Evolutionary conservation across 2,888 invertebrate genomes (phyloP), one percentile per base, ranked within the genome.

Genomic region (Acronicta alni): DNA sequence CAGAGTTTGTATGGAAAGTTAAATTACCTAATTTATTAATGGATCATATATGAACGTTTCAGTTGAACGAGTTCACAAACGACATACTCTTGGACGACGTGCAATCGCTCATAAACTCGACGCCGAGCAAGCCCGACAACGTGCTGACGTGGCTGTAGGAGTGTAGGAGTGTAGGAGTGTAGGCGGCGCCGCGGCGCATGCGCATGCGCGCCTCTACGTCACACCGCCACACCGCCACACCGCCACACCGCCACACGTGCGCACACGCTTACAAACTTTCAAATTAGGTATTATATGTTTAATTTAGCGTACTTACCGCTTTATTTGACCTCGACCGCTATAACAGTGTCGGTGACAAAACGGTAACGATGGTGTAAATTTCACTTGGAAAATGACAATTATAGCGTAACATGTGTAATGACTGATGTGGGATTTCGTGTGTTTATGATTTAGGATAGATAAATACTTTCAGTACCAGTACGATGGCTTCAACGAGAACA

Each of bases 81-180:
- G 97, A 97, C 89, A 97, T 98, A 88, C 95, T 98, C 87, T 94
- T 98, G 91, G 98, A 98, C 83, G 97, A 97, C 91, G 98, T 98
- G 86, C 97, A 98, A 93, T 97, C 97, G 78, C 95, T 98, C 85
- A 97, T 98, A 87, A 97, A 97, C 94, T 97, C 98, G 77, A 96
- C 97, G 84, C 96, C 97, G 84, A 97, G 96, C 91, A 98, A 98
- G 95, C 96, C 97, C 86, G 97, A 97, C 89, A 97, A 97, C 90
- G 96, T 96, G 85, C 95, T 98, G 83, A 98, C 97, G 87, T 98
- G 98, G 98, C 96, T 98, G 94, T 98, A 96, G 87, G n/a, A n/a
- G n/a, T n/a, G n/a, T n/a, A n/a, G n/a, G n/a, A n/a, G n/a, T n/a
- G n/a, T n/a, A n/a, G n/a, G n/a, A n/a, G n/a, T n/a, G n/a, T n/a